These are phyloP conservation scores for Anguilla rostrata DNA, from an alignment of 2,113 vertebrate genomes.

Conservation along the genomic window DNA sequence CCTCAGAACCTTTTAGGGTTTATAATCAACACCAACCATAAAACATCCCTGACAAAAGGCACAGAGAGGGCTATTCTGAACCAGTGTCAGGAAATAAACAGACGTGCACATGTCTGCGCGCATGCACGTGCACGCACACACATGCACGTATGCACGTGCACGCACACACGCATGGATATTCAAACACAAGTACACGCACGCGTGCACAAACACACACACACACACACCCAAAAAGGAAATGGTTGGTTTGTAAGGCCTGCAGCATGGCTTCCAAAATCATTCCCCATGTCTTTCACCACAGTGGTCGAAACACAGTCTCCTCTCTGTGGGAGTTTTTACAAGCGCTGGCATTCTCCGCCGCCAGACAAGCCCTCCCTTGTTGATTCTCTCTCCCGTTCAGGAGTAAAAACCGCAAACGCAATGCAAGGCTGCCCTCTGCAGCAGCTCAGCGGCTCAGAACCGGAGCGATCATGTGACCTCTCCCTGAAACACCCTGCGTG, in stretches of 20 bases:
- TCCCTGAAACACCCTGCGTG: slow-evolving; percentile 7
- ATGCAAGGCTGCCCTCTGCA: slow-evolving; percentile 65
- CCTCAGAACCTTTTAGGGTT: background rate
- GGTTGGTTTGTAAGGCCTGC: background rate
- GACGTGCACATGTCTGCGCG: background rate
- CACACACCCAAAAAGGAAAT: slow-evolving; percentile 26
- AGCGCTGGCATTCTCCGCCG: slow-evolving; percentile 10
- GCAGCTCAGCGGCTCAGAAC: slow-evolving; percentile 6
- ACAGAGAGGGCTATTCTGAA: background rate
- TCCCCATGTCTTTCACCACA: slow-evolving; percentile 32
- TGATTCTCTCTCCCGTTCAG: background rate
- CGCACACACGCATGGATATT: no score
- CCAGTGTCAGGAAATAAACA: background rate
- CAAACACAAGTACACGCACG: no score
- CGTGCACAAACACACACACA: background rate
- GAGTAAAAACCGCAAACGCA: slow-evolving; percentile 20
- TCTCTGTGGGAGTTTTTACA: slow-evolving; percentile 26
- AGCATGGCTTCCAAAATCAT: slow-evolving; percentile 16
- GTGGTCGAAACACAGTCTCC: slow-evolving; percentile 34
- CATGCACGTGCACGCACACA: no score
- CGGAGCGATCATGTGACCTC: slow-evolving; percentile 31
- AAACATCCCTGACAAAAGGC: slow-evolving; percentile 12
- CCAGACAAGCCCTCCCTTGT: slow-evolving; percentile 5
- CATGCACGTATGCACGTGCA: no score
- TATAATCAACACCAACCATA: slow-evolving; percentile 11